Evolutionary conservation across 1,140 invertebrate species (phyloP).

Genomic region (Mamestra configurata): DNA sequence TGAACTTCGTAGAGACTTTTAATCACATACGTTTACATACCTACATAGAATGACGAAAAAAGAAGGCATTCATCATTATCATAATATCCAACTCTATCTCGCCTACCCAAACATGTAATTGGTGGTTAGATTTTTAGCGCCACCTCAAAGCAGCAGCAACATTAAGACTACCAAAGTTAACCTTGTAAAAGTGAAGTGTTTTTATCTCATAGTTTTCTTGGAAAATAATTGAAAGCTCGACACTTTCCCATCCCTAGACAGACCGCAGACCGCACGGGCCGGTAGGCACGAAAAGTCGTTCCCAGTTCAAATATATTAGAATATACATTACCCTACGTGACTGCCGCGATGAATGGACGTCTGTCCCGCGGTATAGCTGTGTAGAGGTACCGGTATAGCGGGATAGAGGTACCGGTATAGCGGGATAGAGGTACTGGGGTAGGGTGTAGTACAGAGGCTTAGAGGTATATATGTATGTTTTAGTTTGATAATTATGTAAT

Average conservation of each 20-base stretch:
- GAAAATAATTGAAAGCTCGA: not conserved
- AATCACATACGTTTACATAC: too few species aligned
- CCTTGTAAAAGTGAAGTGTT: not conserved
- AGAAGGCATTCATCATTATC: too few species aligned
- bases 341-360: conserved; percentile 82
- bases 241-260: conserved; percentile 11
- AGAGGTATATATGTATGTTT: conserved; percentile 33
- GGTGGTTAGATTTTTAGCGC: too few species aligned
- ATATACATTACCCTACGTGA: conserved; percentile 87
- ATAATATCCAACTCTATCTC: too few species aligned
- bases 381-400: conserved; percentile 18
- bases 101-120: too few species aligned
- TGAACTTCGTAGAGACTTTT: too few species aligned
- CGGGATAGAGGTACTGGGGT: conserved; percentile 54
- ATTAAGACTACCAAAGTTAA: too few species aligned
- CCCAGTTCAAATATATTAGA: conserved; percentile 86
- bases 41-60: too few species aligned
- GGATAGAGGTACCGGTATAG: conserved; percentile 38
- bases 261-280: conserved; percentile 84
- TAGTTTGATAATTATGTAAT: conserved; percentile 48
- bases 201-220: too few species aligned
- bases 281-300: conserved; percentile 86
- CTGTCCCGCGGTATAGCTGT: conserved; percentile 61
- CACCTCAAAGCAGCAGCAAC: too few species aligned
- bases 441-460: too few species aligned